Evolutionary conservation across 2,888 invertebrate species (phyloP).

Genomic region (Archips crataeganus): DNA sequence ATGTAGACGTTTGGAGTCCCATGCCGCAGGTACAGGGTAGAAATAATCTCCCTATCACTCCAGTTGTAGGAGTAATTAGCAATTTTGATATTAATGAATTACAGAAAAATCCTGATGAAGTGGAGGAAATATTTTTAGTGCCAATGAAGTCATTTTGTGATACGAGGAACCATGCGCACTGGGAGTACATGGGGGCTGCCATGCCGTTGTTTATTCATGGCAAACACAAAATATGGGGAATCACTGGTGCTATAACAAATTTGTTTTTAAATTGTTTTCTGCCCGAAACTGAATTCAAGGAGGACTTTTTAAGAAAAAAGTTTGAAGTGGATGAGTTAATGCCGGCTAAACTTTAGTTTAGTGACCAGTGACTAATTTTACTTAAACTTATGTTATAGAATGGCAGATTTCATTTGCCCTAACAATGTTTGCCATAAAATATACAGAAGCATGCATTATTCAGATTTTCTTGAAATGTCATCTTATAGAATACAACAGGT

Average conservation of each 20-base stretch:
- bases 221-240: slow-evolving; percentile 89
- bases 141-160: slow-evolving; percentile 88
- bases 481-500: too few species aligned
- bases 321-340: slow-evolving; percentile 64
- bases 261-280: slow-evolving; percentile 80
- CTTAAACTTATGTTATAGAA: neutral
- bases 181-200: slow-evolving; percentile 83
- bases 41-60: slow-evolving; percentile 87
- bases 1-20: slow-evolving; percentile 89
- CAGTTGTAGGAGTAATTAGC: slow-evolving; percentile 87
- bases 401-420: too few species aligned
- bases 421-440: too few species aligned
- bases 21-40: slow-evolving; percentile 66
- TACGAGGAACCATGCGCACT: slow-evolving; percentile 85
- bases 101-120: slow-evolving; percentile 89
- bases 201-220: slow-evolving; percentile 86
- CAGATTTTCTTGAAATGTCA: too few species aligned
- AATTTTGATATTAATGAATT: slow-evolving; percentile 83
- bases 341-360: slow-evolving; percentile 64
- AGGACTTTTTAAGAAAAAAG: slow-evolving; percentile 63
- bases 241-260: slow-evolving; percentile 92
- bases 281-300: slow-evolving; percentile 61
- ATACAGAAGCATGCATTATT: too few species aligned
- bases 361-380: neutral
- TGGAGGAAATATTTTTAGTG: slow-evolving; percentile 91